These are phyloP conservation scores for Chamaetylas fuelleborni DNA, from an alignment of 2,113 vertebrate genomes.

Conservation along the genomic window DNA sequence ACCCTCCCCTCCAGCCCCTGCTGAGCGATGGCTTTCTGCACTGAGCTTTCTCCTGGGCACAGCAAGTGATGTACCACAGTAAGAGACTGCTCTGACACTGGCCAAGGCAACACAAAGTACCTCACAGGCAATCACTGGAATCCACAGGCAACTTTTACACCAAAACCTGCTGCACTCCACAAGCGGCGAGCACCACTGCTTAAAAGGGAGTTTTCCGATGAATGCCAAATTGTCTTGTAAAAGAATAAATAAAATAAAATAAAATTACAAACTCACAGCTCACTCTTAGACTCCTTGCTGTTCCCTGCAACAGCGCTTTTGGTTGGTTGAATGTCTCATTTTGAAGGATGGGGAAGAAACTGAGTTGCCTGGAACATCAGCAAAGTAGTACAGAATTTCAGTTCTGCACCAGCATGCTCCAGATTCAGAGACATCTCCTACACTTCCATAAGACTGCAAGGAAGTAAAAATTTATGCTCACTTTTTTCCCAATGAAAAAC, in stretches of 20 bases:
- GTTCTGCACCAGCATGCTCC: neutral
- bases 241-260: neutral
- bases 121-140: neutral
- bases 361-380: neutral
- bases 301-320: neutral
- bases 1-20: neutral
- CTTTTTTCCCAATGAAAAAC: neutral
- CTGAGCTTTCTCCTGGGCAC: neutral
- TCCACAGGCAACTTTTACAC: neutral
- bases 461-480: neutral
- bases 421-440: neutral
- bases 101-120: neutral
- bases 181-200: neutral
- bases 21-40: neutral
- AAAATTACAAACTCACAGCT: neutral
- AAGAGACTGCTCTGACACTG: neutral
- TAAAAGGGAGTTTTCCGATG: neutral
- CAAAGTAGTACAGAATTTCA: neutral
- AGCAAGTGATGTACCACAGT: neutral
- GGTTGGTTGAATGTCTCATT: neutral
- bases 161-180: neutral
- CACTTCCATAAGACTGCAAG: neutral
- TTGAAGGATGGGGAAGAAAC: neutral
- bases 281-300: fast-evolving
- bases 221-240: neutral